Evolutionary conservation across 1,140 invertebrate genomes (phyloP), one percentile per base, ranked within the genome.

Genomic region (Papilio xuthus): DNA sequence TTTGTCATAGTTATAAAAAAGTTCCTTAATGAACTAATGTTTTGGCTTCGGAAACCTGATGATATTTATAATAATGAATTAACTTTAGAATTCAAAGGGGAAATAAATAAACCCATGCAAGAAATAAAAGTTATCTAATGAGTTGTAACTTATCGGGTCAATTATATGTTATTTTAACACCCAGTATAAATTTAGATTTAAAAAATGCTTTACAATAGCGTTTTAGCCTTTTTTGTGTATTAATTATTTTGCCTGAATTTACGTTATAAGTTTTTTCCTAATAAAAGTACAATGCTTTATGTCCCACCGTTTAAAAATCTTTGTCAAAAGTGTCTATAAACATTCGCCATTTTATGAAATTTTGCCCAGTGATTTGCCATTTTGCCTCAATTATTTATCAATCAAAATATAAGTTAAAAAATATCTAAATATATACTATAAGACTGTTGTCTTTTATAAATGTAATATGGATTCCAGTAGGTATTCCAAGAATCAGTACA

Each of bases 211-310:
- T 67, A 1, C 15, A 20, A 53, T 53, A 7, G 23, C 15, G 26
- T 67, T 67, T 67, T 67, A 60, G 56, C 56, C 4, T 67, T 28
- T 67, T 32, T 28, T 15, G n/a, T 32, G 13, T 28, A 15, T 67
- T 10, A 32, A 4, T 67, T 6, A 47, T 7, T 42, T 23, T 73
- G 41, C 44, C 44, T 50, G 71, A 50, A 73, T 47, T 73, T 18
- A 42, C 7, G 18, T 47, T 47, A 13, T 42, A 47, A 73, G 37
- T 26, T 42, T 42, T 32, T 26, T 75, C 72, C 72, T 75, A 75
- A 37, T 32, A n/a, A 75, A 56, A 75, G 72, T 75, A 75, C 72
- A 75, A 75, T 75, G 12, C 23, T 50, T 75, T n/a, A 32, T 32
- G 18, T 67, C 72, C 72, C 72, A 75, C 72, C 72, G 47, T 75